These are phyloP conservation scores for Druceiella hillmani DNA, from an alignment of 2,888 invertebrate species.

Conservation along the genomic window DNA sequence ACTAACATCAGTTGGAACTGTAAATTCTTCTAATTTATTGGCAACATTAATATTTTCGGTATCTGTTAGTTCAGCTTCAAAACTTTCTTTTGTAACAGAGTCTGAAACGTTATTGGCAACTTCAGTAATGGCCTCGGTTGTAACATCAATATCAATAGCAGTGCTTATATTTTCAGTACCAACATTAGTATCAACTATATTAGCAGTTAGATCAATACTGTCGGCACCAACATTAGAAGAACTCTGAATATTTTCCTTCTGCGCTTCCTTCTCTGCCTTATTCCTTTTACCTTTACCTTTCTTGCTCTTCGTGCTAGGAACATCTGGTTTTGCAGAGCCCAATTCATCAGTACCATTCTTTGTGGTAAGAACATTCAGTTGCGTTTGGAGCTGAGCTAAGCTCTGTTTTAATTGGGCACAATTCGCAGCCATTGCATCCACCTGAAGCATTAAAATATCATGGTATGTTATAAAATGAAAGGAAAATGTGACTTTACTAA, in stretches of 20 bases:
- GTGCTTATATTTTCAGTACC: too few species aligned
- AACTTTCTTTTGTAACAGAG: too few species aligned
- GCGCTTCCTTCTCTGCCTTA: conserved; percentile 34
- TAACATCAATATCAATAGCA: too few species aligned
- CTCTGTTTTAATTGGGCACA: conserved; percentile 56
- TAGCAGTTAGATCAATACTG: background rate
- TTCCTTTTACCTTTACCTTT: conserved; percentile 20
- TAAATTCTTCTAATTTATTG: too few species aligned
- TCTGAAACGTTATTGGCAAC: too few species aligned
- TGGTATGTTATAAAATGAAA: background rate
- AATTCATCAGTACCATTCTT: conserved; percentile 27
- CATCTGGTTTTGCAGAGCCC: conserved; percentile 7
- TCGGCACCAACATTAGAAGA: background rate
- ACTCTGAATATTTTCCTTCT: conserved; percentile 29
- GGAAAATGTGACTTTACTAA: too few species aligned
- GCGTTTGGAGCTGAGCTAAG: conserved; percentile 53
- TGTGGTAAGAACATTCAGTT: conserved; percentile 46
- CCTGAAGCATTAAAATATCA: conserved; percentile 30
- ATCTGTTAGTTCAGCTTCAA: too few species aligned
- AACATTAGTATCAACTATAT: background rate
- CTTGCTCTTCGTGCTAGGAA: conserved; percentile 16
- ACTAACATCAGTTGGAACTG: too few species aligned
- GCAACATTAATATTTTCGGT: too few species aligned
- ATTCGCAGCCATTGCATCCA: conserved; percentile 56
- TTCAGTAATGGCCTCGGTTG: too few species aligned